Conservation (phyloP, 2,797 vertebrate species). For the Amblyopsis hoosieri region DNA sequence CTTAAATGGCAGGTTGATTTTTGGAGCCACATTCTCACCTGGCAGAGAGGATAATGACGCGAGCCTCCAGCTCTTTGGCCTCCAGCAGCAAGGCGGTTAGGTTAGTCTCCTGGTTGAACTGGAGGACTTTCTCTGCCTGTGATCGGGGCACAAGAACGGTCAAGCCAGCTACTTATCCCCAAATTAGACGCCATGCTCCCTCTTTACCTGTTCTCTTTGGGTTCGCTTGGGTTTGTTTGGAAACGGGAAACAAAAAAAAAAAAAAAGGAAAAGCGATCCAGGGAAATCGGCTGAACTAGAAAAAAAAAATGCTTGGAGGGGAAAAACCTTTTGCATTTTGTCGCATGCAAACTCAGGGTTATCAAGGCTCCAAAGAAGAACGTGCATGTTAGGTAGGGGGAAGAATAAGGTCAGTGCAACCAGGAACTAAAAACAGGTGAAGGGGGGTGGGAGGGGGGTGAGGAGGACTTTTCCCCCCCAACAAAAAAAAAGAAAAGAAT, state of each 20-base stretch:
- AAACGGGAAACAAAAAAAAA: constrained; percentile 75
- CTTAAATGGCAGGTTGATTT: background rate
- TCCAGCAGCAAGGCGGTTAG: constrained; percentile 96
- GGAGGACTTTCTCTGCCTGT: constrained; percentile 99
- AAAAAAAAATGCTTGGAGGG: constrained; percentile 73
- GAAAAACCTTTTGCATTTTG: constrained; percentile 82
- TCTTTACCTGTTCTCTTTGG: constrained; percentile 68
- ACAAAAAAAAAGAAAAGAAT: constrained; percentile 76
- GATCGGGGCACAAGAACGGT: constrained; percentile 85
- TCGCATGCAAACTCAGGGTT: constrained; percentile 99
- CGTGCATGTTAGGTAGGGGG: constrained; percentile 95
- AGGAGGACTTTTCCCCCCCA: constrained; percentile 70
- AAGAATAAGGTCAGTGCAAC: constrained; percentile 93
- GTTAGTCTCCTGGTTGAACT: constrained; percentile 98
- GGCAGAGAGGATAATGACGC: constrained; percentile 97
- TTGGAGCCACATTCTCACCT: constrained; percentile 77
- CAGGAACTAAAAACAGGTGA: constrained; percentile 88
- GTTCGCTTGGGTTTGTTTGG: constrained; percentile 66
- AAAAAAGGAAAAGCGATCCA: constrained; percentile 76
- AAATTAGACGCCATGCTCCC: constrained; percentile 83
- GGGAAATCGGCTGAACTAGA: constrained; percentile 77
- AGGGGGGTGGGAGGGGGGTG: constrained; percentile 49
- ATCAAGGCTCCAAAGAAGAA: constrained; percentile 95
- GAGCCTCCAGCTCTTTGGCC: constrained; percentile 96
- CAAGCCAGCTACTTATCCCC: constrained; percentile 71